phyloP scores from a whole-genome alignment of 2,888 invertebrate genomes.

The Escarpia spicata region DNA sequence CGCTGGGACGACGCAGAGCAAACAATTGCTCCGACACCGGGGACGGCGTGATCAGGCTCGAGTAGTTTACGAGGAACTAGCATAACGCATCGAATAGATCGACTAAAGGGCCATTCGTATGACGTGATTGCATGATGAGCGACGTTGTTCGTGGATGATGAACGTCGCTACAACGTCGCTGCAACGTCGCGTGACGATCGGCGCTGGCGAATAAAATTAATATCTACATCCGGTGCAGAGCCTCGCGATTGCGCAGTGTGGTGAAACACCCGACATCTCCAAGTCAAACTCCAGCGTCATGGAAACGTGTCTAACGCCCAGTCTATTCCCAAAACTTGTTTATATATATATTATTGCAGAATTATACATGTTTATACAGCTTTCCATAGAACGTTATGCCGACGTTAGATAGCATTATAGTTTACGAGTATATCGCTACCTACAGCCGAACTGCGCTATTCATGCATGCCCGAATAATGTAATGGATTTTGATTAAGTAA shows the following conservation, averaged over 20 bases:
- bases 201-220: background rate
- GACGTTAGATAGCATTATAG: too few relatives aligned
- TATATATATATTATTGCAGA: background rate
- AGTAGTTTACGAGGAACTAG: background rate
- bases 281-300: background rate
- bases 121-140: background rate
- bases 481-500: too few relatives aligned
- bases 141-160: background rate
- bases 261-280: background rate
- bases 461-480: too few relatives aligned
- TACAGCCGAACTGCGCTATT: too few relatives aligned
- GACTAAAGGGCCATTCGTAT: background rate
- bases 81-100: background rate
- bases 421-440: too few relatives aligned
- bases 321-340: background rate
- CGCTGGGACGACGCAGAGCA: background rate
- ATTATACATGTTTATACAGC: too few relatives aligned
- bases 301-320: background rate
- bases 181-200: background rate
- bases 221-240: background rate
- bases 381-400: too few relatives aligned
- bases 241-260: background rate
- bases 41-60: background rate
- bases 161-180: background rate
- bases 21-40: background rate